Evolutionary conservation across 2,797 vertebrate species (phyloP), one percentile per base, ranked within the genome.

Genomic region (Falco columbarius): DNA sequence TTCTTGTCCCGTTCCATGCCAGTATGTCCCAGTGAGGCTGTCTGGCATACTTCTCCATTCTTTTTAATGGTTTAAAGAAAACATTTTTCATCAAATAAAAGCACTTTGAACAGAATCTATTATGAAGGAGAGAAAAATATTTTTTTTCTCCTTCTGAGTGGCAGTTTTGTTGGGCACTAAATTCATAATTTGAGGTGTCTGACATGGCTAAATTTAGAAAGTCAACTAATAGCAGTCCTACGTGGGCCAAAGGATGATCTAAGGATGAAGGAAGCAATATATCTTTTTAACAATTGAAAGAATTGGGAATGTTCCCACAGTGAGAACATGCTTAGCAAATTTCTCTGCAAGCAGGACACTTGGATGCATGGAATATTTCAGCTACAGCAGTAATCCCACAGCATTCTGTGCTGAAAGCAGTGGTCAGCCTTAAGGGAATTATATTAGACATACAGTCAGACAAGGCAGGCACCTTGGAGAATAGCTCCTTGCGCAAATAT

Each of bases 151-250:
- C n/a, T 83, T 65, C 52, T 83, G 42, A 94, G 67, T 70, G 61
- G 38, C 90, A 89, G 56, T 44, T 91, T 91, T 51, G 26, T 65
- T 91, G 42, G 76, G 67, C 38, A 92, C 56, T 76, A 90, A 94
- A 93, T 13, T 74, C 55, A 91, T 81, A 83, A 95, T 89, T 90
- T 7, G 38, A 95, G 90, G 87, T 90, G 52, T 63, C 86, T 91
- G 72, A 82, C 63, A 46, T 32, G 17, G 65, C 89, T 97, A 95
- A 96, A 97, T 97, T 97, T 97, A 97, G 95, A 76, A 96, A 94
- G 65, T 14, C 85, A 88, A 92, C 94, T 94, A 97, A 95, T 44
- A 97, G 66, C 38, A 87, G 51, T 79, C 83, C 54, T 54, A 44
- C 24, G 2, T 47, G 62, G 46, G 94, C 97, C 97, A 97, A 97